Evolutionary conservation across 2,113 vertebrate genomes (phyloP), one percentile per base, ranked within the genome.

Genomic region (Cavia aperea): DNA sequence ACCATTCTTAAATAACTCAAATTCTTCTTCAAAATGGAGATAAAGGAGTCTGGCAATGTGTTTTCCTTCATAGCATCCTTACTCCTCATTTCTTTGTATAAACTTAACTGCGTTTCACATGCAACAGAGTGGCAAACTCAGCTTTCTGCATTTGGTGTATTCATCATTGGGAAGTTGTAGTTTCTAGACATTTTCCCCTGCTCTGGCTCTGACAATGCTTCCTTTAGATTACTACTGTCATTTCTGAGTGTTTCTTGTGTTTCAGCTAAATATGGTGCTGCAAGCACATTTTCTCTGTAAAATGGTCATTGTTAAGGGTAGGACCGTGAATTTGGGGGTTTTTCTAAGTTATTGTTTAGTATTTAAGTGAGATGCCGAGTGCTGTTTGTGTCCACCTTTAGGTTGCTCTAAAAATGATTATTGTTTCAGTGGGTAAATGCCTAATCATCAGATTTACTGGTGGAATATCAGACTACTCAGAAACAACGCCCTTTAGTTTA

Each of bases 171-270:
- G 81, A 88, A n/a, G n/a, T 63, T 94, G 33, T 92, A 86, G 36
- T 92, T 96, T 91, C 91, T 90, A 95, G 85, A 83, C 85, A 63
- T 70, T 81, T 70, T 94, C 79, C 39, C 29, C 39, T 33, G 15
- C n/a, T 81, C 16, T n/a, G 81, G 36, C 91, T 96, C 93, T 96
- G 89, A 95, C 94, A 86, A 65, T 60, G 91, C 66, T 94, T 97
- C 81, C 87, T 95, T 93, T 93, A 88, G 62, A 81, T 96, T 89
- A 65, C 15, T 70, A 16, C 77, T 91, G 26, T 91, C 70, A 85
- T 92, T 94, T 83, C 36, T 92, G 73, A 72, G 4, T 49, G 39
- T 94, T 92, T 93, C 86, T 93, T 93, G 15, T 79, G 46, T 96
- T 95, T 96, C 51, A 66, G 65, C 43, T 90, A 93, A 92, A 95